Evolutionary conservation across 2,888 invertebrate species (phyloP).

Genomic region (Aspidapion aeneum): DNA sequence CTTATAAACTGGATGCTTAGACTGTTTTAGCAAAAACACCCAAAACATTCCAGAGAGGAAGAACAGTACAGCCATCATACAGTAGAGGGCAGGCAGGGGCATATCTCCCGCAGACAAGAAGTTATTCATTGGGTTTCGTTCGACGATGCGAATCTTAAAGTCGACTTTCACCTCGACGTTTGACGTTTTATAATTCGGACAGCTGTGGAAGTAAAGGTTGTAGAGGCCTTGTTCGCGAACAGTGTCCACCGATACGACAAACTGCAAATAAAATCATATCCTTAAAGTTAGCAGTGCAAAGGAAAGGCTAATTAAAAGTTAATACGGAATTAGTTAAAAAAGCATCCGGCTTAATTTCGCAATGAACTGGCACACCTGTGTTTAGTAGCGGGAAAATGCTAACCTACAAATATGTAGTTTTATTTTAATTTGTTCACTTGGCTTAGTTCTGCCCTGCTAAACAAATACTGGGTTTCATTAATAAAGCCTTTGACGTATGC

Average conservation of each 20-base stretch:
- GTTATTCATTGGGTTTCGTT: conserved; percentile 81
- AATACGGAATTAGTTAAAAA: no score
- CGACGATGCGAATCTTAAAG: conserved; percentile 79
- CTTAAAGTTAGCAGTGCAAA: not conserved
- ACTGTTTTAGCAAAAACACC: conserved; percentile 76
- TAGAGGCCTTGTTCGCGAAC: conserved; percentile 87
- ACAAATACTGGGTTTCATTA: no score
- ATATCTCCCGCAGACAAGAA: conserved; percentile 95
- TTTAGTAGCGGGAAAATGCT: no score
- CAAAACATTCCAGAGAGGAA: conserved; percentile 88
- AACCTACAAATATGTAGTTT: no score
- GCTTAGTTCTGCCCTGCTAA: no score
- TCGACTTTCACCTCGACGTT: conserved; percentile 54
- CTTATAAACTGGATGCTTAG: conserved; percentile 80
- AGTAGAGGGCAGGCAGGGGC: conserved; percentile 89
- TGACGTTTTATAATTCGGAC: conserved; percentile 63
- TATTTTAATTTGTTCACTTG: no score
- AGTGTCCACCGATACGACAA: conserved; percentile 71
- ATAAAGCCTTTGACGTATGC: no score
- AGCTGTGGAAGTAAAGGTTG: conserved; percentile 93
- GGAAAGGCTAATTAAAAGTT: no score
- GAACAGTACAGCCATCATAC: conserved; percentile 87
- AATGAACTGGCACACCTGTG: no score
- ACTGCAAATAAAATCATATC: conserved; percentile 56
- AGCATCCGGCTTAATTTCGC: no score